Conservation (phyloP, 2,888 invertebrate genomes). For the Drosophila phalerata region DNA sequence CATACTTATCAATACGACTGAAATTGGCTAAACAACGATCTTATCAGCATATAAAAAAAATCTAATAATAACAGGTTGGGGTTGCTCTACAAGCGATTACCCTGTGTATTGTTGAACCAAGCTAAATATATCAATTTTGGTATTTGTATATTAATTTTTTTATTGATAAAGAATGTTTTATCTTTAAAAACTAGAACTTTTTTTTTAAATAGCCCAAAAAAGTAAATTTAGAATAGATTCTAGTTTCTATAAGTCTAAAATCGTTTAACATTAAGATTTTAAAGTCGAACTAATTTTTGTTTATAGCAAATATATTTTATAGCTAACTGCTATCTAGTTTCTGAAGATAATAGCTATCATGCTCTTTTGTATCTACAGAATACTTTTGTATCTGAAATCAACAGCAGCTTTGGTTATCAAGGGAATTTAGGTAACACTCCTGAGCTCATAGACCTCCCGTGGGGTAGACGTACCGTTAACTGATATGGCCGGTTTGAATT, state of each 20-base stretch:
- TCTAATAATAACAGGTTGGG: slow-evolving; percentile 7
- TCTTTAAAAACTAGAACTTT: neutral
- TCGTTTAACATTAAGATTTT: neutral
- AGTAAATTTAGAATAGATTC: neutral
- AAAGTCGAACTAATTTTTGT: neutral
- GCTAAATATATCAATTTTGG: neutral
- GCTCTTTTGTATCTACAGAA: neutral
- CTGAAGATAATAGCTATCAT: neutral
- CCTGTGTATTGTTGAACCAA: neutral
- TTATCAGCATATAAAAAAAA: slow-evolving; percentile 37
- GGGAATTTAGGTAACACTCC: neutral
- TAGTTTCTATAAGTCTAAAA: too few species aligned
- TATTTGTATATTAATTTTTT: neutral
- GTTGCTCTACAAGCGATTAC: slow-evolving; percentile 4
- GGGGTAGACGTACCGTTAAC: slow-evolving; percentile 5
- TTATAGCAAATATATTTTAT: neutral
- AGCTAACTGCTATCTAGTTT: neutral
- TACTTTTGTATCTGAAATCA: slow-evolving; percentile 2
- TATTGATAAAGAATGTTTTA: neutral
- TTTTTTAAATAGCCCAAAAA: neutral
- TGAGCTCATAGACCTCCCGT: neutral
- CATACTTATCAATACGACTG: slow-evolving; percentile 36
- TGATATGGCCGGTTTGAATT: slow-evolving; percentile 1
- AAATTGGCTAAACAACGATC: slow-evolving; percentile 30
- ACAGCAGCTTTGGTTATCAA: slow-evolving; percentile 7